Evolutionary conservation across 2,113 vertebrate genomes (phyloP).

Genomic region (Notarius quadriscutis): DNA sequence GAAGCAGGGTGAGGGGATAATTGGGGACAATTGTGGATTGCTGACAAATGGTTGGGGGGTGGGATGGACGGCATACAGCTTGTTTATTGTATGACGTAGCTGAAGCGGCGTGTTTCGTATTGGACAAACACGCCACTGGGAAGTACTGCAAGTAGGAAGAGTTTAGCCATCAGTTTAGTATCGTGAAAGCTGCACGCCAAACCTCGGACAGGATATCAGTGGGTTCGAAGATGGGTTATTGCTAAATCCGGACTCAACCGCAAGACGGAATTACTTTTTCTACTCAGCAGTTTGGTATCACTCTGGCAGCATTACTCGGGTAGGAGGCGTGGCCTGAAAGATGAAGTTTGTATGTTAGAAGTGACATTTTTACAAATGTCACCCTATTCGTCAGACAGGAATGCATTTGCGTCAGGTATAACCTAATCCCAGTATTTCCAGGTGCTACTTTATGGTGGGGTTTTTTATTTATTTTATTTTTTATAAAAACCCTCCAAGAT

Average conservation of each 20-base stretch:
- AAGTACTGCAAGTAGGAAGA: not conserved
- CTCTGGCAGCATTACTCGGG: too few relatives aligned
- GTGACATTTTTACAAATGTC: not conserved
- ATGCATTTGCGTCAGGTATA: not conserved
- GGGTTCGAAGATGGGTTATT: too few relatives aligned
- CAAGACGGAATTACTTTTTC: not conserved
- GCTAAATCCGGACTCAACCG: not conserved
- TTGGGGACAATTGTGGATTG: slow-evolving; percentile 16
- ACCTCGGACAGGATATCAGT: not conserved
- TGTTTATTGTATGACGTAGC: not conserved
- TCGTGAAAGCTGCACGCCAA: not conserved
- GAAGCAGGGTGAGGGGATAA: slow-evolving; percentile 7
- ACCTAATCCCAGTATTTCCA: not conserved
- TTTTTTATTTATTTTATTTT: not conserved
- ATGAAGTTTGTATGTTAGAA: not conserved
- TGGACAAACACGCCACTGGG: not conserved
- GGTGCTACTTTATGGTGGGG: not conserved
- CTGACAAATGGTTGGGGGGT: not conserved
- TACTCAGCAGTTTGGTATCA: not conserved
- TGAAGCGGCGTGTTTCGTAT: not conserved
- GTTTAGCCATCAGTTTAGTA: not conserved
- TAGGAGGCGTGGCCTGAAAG: slow-evolving; percentile 4
- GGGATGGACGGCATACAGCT: not conserved
- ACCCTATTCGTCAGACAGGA: not conserved
- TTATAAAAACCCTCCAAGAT: not conserved